phyloP scores from a whole-genome alignment of 2,888 invertebrate species.

The Mythimna vitellina region DNA sequence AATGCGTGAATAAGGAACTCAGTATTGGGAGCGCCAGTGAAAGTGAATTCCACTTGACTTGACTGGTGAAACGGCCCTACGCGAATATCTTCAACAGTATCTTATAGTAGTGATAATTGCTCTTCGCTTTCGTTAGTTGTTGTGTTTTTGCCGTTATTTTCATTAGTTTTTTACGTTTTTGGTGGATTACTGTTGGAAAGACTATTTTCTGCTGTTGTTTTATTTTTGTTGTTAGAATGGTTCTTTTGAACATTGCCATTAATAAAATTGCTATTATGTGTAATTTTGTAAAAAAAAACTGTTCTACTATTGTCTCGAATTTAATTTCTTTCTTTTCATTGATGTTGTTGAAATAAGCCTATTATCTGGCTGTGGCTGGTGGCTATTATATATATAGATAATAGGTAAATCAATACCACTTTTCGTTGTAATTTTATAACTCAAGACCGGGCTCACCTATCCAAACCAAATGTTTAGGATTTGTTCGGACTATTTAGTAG shows the following conservation, averaged over 20 bases:
- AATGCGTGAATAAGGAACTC: constrained; percentile 51
- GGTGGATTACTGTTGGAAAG: neutral
- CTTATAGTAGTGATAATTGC: constrained; percentile 40
- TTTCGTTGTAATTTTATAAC: too few relatives aligned
- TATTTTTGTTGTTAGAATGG: neutral
- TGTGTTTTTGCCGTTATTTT: constrained; percentile 16
- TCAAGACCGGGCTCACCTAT: too few relatives aligned
- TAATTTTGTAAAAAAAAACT: neutral
- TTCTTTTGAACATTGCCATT: neutral
- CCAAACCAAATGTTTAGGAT: too few relatives aligned
- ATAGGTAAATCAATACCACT: too few relatives aligned
- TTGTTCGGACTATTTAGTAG: too few relatives aligned
- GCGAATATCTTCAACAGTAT: constrained; percentile 62
- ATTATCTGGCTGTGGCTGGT: too few relatives aligned
- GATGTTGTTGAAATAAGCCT: neutral
- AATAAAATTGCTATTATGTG: neutral
- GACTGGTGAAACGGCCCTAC: constrained; percentile 67
- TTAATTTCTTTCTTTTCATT: neutral
- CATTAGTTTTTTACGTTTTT: constrained; percentile 13
- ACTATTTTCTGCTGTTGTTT: constrained; percentile 4
- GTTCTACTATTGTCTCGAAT: neutral
- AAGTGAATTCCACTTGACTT: constrained; percentile 74
- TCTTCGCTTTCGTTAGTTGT: constrained; percentile 38
- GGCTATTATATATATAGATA: too few relatives aligned
- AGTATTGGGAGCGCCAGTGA: constrained; percentile 69